Evolutionary conservation across 2,888 invertebrate genomes (phyloP).

Genomic region (Ormyrus rosae): DNA sequence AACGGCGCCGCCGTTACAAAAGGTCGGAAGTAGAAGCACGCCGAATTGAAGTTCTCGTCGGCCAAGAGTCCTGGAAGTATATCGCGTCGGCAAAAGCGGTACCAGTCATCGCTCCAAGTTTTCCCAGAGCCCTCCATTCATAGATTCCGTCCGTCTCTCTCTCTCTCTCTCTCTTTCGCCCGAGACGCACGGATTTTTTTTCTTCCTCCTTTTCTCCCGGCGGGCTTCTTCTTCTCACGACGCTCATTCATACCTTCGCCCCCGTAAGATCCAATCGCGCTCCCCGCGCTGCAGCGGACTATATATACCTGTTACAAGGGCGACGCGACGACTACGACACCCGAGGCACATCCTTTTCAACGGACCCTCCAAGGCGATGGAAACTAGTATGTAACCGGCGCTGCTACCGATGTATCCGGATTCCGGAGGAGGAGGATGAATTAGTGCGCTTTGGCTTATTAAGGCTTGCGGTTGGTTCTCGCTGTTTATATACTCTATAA

Average conservation of each 20-base stretch:
- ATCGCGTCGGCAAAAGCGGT: conserved; percentile 1
- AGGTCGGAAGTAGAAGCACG: not conserved
- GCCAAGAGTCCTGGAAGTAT: conserved; percentile 29
- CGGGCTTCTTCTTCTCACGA: conserved; percentile 67
- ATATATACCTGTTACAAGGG: conserved; percentile 59
- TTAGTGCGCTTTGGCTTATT: too few relatives aligned
- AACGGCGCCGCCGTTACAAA: too few relatives aligned
- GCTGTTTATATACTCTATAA: too few relatives aligned
- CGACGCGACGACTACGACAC: conserved; percentile 50
- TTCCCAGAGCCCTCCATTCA: conserved; percentile 67
- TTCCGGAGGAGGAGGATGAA: too few relatives aligned
- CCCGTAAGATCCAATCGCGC: conserved; percentile 67
- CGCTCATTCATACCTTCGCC: conserved; percentile 71
- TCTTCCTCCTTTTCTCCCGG: conserved; percentile 37
- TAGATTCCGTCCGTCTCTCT: conserved; percentile 59
- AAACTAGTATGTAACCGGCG: too few relatives aligned
- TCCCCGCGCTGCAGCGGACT: conserved; percentile 32
- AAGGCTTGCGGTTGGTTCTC: too few relatives aligned
- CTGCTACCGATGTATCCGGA: too few relatives aligned
- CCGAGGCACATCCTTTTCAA: conserved; percentile 59
- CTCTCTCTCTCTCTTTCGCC: not conserved
- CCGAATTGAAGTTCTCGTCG: not conserved
- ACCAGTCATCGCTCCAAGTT: conserved; percentile 60
- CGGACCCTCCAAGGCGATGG: conserved; percentile 16
- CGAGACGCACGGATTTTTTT: conserved; percentile 58